Evolutionary conservation across 2,113 vertebrate species (phyloP).

Genomic region (Heliornis fulica): DNA sequence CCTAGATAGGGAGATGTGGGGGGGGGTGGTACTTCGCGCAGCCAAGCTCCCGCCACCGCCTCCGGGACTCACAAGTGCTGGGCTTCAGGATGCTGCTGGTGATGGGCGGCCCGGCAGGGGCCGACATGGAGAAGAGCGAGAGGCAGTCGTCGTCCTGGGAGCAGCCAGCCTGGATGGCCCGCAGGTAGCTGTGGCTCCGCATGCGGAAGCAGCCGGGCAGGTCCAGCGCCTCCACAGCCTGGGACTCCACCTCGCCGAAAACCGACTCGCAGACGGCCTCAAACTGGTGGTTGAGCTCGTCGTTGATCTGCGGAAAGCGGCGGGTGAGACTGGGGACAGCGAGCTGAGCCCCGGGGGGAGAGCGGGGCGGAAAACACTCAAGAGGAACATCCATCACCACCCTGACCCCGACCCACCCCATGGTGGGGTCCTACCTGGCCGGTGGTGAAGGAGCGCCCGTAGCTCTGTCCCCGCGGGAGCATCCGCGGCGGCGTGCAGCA

Average conservation of each 20-base stretch:
- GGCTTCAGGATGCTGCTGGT: conserved; percentile 84
- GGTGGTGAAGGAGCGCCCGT: conserved; percentile 93
- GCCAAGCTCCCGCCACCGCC: not conserved
- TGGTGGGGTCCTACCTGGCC: conserved; percentile 81
- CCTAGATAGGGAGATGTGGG: not conserved
- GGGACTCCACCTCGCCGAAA: conserved; percentile 94
- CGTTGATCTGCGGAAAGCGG: conserved; percentile 80
- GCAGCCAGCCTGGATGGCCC: conserved; percentile 97
- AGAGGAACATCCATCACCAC: accelerated
- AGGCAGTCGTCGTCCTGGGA: conserved; percentile 98
- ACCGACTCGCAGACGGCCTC: conserved; percentile 94
- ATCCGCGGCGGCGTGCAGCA: conserved; percentile 86
- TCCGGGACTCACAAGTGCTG: conserved; percentile 86
- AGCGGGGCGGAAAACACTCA: not conserved
- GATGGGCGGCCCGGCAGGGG: conserved; percentile 83
- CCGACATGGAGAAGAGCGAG: conserved; percentile 91
- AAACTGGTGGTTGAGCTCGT: conserved; percentile 91
- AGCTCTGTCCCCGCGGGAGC: conserved; percentile 87
- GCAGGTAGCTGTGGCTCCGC: conserved; percentile 97
- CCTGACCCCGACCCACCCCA: not conserved
- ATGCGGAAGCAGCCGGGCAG: conserved; percentile 97
- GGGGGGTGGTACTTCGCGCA: accelerated
- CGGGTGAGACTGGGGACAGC: not conserved
- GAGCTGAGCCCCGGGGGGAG: accelerated
- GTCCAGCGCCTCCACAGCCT: conserved; percentile 95